Evolutionary conservation across 2,888 invertebrate species (phyloP).

Genomic region (Psylliodes chrysocephalus): DNA sequence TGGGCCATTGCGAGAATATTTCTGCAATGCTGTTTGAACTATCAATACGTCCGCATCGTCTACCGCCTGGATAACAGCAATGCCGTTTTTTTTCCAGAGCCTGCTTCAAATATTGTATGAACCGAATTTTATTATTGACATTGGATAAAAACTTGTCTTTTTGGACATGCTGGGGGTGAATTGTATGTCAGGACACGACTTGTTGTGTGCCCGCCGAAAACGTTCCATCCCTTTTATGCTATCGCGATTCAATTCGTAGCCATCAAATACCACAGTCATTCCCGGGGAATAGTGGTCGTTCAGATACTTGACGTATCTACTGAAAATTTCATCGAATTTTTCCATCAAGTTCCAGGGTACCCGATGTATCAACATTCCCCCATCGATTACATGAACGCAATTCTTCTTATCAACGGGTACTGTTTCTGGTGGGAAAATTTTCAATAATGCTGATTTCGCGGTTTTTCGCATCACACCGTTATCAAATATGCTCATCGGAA

Average conservation of each 20-base stretch:
- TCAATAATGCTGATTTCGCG: neutral
- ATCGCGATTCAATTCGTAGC: neutral
- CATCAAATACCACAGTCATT: neutral
- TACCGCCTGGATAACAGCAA: neutral
- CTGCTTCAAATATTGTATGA: neutral
- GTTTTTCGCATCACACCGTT: neutral
- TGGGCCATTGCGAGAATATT: neutral
- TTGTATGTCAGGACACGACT: neutral
- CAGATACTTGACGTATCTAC: slow-evolving; percentile 3
- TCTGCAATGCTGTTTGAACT: neutral
- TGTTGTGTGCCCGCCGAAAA: neutral
- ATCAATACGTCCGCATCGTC: neutral
- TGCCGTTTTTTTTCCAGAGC: neutral
- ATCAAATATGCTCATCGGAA: too few species aligned
- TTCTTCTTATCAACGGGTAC: neutral
- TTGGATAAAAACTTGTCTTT: slow-evolving; percentile 4
- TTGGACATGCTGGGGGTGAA: neutral
- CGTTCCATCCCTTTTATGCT: neutral
- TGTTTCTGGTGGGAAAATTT: neutral
- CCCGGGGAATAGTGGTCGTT: neutral
- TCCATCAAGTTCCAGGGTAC: neutral
- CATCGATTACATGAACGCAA: slow-evolving; percentile 1
- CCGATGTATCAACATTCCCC: neutral
- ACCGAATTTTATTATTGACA: neutral
- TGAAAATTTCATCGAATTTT: neutral